Conservation (phyloP, 2,113 vertebrate species). For the Ibidorhyncha struthersii region DNA sequence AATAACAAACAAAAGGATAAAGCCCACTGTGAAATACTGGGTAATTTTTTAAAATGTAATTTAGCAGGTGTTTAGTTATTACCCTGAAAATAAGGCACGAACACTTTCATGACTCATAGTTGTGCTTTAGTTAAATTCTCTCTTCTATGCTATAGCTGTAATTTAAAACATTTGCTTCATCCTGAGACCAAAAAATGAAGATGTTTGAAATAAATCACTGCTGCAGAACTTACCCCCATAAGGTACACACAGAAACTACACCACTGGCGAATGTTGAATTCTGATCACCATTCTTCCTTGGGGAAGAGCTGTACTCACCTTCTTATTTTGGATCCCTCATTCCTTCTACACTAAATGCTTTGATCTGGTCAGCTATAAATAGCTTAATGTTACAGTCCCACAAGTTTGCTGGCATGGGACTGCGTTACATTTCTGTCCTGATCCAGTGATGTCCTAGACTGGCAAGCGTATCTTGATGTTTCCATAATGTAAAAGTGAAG, state of each 20-base stretch:
- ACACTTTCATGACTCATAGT: slow-evolving; percentile 46
- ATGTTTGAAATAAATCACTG: slow-evolving; percentile 1
- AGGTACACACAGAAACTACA: not conserved
- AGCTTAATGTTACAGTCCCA: not conserved
- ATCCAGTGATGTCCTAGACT: not conserved
- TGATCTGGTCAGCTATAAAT: not conserved
- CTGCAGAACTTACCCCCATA: not conserved
- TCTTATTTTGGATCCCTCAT: not conserved
- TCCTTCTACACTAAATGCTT: not conserved
- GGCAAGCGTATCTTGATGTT: not conserved
- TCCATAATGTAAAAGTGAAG: not conserved
- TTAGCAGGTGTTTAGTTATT: slow-evolving; percentile 58
- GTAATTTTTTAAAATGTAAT: slow-evolving; percentile 25
- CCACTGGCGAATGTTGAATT: not conserved
- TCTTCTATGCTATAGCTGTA: not conserved
- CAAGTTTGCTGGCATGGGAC: not conserved
- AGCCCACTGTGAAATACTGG: not conserved
- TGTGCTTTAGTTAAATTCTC: slow-evolving; percentile 26
- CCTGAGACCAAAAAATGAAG: not conserved
- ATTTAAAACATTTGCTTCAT: slow-evolving; percentile 45
- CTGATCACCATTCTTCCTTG: not conserved
- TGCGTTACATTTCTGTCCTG: not conserved
- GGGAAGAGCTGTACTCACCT: not conserved
- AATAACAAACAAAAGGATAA: slow-evolving; percentile 29
- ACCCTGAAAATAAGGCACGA: slow-evolving; percentile 35